Base-by-base conservation (phyloP, 2,797 vertebrate species). In the Apogon talboti region DNA sequence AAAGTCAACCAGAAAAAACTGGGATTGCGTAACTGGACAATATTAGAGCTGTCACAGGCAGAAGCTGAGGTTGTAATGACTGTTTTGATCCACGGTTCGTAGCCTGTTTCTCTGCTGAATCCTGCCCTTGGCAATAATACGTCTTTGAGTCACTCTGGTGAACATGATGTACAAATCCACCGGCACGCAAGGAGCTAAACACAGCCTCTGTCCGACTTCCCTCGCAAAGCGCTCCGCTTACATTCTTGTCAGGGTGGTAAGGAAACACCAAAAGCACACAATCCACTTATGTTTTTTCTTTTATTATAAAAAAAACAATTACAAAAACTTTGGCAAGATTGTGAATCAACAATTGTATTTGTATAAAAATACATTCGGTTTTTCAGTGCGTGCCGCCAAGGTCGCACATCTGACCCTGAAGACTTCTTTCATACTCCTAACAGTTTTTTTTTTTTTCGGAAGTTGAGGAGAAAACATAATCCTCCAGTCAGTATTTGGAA, bases 281-380 rank as follows among this genome's bases (percentile, higher is more conserved):
- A 47, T 84, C 0, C 1, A 46, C 58, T 82, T 40, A 6, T 11
- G 18, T 3, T 47, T 51, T 65, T 80, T 55, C 63, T 81, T 92
- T 92, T 88, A 87, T 92, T 90, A 76, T 6, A 37, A 84, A 92
- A 93, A 90, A 83, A 72, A 71, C 16, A 69, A 82, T 84, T 87
- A 90, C 68, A 90, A 92, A 94, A 87, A 37, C 68, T 79, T 91
- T 84, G 84, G 80, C 66, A 82, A 79, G 19, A 74, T 77, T 76
- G 50, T 75, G 57, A 87, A 80, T 72, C 60, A 84, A 88, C 73
- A 84, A 71, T 13, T 66, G 53, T 64, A 84, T 76, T 87, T 73
- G 63, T 91, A 93, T 80, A 93, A 93, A 93, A 93, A 92, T 88
- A 93, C 82, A 93, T 86, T 89, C 61, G 13, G 28, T 61, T 66